Evolutionary conservation across 2,888 invertebrate species (phyloP).

Genomic region (Harmothoe impar): DNA sequence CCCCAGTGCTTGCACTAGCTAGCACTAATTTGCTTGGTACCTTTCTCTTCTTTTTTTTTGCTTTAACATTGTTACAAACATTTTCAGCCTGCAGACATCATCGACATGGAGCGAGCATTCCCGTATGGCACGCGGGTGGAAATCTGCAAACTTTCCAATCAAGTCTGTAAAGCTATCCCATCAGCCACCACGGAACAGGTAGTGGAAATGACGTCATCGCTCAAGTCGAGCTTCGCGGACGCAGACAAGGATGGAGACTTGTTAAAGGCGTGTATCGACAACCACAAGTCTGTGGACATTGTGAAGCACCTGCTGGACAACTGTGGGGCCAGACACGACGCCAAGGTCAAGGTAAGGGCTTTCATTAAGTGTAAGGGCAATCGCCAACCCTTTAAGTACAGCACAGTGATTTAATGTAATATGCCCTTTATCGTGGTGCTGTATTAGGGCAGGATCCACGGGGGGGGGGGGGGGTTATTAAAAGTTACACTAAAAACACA

Average conservation of each 20-base stretch:
- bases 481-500: too few species aligned
- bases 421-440: too few species aligned
- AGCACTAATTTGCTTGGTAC: too few species aligned
- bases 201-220: slow-evolving; percentile 39
- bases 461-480: too few species aligned
- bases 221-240: not conserved
- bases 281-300: slow-evolving; percentile 21
- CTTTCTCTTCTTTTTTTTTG: too few species aligned
- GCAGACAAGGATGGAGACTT: slow-evolving; percentile 50
- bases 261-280: slow-evolving; percentile 50
- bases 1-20: too few species aligned
- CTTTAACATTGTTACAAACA: too few species aligned
- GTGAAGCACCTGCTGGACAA: slow-evolving; percentile 58
- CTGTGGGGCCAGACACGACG: slow-evolving; percentile 60
- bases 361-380: too few species aligned
- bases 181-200: slow-evolving; percentile 3
- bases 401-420: too few species aligned
- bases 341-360: slow-evolving; percentile 28
- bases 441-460: too few species aligned
- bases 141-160: not conserved
- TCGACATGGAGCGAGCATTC: slow-evolving; percentile 15
- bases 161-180: not conserved
- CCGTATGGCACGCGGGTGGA: slow-evolving; percentile 21
- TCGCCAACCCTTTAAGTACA: too few species aligned
- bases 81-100: slow-evolving; percentile 41